Base-by-base conservation (phyloP, 2,888 invertebrate genomes). In the Incurvaria masculella region DNA sequence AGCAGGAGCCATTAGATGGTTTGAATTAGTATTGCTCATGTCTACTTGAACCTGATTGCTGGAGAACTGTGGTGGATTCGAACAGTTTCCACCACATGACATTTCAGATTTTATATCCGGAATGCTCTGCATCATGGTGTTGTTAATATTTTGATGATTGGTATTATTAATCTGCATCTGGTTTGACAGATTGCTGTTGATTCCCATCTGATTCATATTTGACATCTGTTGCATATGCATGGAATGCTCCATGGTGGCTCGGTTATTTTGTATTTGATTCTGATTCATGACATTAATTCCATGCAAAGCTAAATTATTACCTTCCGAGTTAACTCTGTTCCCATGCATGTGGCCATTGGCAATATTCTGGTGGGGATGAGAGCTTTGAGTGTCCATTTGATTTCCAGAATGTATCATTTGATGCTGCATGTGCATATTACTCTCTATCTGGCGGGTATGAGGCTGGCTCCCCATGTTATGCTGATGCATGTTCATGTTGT, bases 31-130 rank as follows among this genome's bases (percentile, higher is more conserved):
- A 56, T 69, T 74, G 43, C 45, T 48, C 53, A 78, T 66, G 50
- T 78, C 78, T 62, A 74, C 74, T 4, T 69, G 58, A 49, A 63
- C 63, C 55, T 69, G 72, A 53, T 63, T 73, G 51, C 62, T 72
- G 6, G 69, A 46, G 57, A 71, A 76, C 52, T 72, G 75, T 11
- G 67, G 49, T 46, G 57, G 66, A 50, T 65, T 74, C 17, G 75
- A 63, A 52, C 78, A 78, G 56, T 69, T 75, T 5, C 74, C 76
- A 54, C 73, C 66, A 52, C 78, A 78, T 4, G 74, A 71, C 33
- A 76, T 73, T 55, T 78, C 78, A 57, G 70, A 76, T 61, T 78
- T 78, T 21, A 78, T 79, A 51, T 79, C 79, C 5, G 76, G 71
- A 54, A 76, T 79, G 54, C 71, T 76, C 4, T 78, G 78, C 69